Conservation (phyloP, 2,797 vertebrate species). For the Amazona ochrocephala region DNA sequence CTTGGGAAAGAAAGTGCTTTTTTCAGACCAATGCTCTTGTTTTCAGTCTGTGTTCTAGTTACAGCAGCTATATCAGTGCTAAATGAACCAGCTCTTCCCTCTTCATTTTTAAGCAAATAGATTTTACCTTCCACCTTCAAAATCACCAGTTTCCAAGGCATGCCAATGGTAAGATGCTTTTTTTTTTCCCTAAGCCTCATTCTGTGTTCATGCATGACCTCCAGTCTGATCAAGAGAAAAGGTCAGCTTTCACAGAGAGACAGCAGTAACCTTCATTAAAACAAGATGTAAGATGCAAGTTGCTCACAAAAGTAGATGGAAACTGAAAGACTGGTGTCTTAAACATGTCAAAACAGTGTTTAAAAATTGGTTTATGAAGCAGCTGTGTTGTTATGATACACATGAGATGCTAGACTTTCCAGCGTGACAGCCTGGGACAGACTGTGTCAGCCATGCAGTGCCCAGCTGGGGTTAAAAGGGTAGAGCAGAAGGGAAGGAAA, state of each 20-base stretch:
- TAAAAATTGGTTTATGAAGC: not conserved
- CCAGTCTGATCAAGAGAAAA: constrained; percentile 8
- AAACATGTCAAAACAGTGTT: not conserved
- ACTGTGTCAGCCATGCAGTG: not conserved
- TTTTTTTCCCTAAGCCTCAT: not conserved
- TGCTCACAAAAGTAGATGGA: not conserved
- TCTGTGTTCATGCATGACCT: not conserved
- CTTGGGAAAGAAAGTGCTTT: not conserved
- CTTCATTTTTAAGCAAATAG: not conserved
- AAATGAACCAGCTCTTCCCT: not conserved
- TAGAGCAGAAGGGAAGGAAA: not conserved
- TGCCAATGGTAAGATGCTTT: not conserved
- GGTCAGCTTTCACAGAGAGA: not conserved
- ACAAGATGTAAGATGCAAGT: not conserved
- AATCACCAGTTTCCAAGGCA: not conserved
- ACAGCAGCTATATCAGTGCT: not conserved
- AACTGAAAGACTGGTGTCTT: not conserved
- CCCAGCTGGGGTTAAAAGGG: not conserved
- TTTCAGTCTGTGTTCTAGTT: not conserved
- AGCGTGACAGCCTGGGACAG: not conserved
- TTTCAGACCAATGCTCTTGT: not conserved
- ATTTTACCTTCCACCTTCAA: not conserved
- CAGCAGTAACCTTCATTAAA: not conserved
- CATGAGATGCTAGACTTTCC: not conserved
- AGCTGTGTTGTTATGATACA: not conserved